Evolutionary conservation across 2,797 vertebrate genomes (phyloP).

Genomic region (Lutjanus campechanus): DNA sequence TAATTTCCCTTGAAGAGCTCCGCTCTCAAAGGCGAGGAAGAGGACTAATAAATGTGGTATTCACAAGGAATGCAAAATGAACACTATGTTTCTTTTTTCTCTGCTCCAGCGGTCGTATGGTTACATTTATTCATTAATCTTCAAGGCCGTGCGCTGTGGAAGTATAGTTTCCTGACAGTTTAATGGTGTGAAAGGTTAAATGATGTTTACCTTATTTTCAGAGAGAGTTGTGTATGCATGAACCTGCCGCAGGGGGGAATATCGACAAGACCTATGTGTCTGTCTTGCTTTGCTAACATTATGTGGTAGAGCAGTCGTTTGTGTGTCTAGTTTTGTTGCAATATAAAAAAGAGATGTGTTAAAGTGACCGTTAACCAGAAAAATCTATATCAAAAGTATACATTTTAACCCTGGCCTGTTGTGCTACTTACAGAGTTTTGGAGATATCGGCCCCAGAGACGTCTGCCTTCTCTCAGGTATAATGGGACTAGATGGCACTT

Average conservation of each 20-base stretch:
- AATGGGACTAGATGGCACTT: too few relatives aligned
- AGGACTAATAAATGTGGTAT: constrained; percentile 32
- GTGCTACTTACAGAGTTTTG: too few relatives aligned
- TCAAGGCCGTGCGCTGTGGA: background rate
- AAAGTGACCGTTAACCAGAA: too few relatives aligned
- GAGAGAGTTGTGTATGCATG: background rate
- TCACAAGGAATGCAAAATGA: constrained; percentile 37
- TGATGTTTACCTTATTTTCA: background rate
- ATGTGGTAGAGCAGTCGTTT: background rate
- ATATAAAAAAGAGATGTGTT: background rate
- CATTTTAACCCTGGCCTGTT: too few relatives aligned
- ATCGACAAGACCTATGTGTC: background rate
- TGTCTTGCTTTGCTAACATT: too few relatives aligned
- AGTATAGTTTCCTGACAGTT: background rate
- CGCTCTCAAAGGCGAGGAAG: constrained; percentile 5
- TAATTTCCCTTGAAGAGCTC: constrained; percentile 20
- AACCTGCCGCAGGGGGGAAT: background rate
- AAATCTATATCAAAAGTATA: too few relatives aligned
- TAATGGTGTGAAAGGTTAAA: background rate
- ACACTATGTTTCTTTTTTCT: background rate
- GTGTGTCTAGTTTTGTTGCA: background rate
- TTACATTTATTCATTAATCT: constrained; percentile 9
- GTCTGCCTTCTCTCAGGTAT: too few relatives aligned
- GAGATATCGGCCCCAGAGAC: too few relatives aligned
- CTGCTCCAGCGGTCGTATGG: background rate